phyloP scores from a whole-genome alignment of 2,113 vertebrate genomes.

The Chauna torquata region DNA sequence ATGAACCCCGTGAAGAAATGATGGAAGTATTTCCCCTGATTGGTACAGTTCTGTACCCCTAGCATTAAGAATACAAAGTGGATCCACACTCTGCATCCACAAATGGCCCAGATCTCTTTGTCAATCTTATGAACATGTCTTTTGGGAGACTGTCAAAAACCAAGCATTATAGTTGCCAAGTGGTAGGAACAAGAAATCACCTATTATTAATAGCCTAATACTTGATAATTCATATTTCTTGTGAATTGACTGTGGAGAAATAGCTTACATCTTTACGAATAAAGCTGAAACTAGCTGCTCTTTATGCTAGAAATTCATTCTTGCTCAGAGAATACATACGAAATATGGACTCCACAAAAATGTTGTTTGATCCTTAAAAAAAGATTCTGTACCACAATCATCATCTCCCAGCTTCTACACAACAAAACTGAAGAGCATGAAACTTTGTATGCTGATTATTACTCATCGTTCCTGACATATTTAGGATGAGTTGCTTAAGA shows the following conservation, averaged over 20 bases:
- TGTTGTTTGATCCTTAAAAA: not conserved
- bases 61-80: rapidly evolving
- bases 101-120: rapidly evolving
- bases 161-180: not conserved
- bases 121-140: not conserved
- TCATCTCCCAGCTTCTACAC: not conserved
- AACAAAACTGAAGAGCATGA: not conserved
- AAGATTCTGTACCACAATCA: not conserved
- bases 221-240: not conserved
- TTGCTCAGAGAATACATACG: not conserved
- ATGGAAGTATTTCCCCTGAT: not conserved
- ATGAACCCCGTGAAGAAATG: not conserved
- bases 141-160: not conserved
- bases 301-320: not conserved
- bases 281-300: not conserved
- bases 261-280: not conserved
- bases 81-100: not conserved
- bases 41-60: not conserved
- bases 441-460: not conserved
- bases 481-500: not conserved
- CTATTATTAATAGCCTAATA: not conserved
- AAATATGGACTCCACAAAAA: not conserved
- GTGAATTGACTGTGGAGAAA: not conserved
- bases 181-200: not conserved
- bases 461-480: not conserved